phyloP scores from a whole-genome alignment of 2,888 invertebrate genomes.

The Periphyllus acericola region DNA sequence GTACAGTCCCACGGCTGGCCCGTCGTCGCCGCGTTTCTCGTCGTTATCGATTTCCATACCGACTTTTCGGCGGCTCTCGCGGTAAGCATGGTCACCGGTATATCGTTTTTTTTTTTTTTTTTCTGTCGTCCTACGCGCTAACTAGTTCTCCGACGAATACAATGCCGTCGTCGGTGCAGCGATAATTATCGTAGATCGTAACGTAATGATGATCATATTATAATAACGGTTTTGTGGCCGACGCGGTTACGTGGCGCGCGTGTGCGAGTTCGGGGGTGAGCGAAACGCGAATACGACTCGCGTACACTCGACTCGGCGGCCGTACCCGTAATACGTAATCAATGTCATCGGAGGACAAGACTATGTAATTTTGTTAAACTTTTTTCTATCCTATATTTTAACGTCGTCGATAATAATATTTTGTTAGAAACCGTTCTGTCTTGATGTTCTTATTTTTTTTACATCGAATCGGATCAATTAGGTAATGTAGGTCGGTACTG shows the following conservation, averaged over 20 bases:
- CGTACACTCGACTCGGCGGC: not conserved
- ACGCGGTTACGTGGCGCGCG: not conserved
- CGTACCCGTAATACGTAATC: not conserved
- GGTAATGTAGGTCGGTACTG: not conserved
- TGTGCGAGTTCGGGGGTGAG: not conserved
- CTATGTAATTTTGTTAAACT: not conserved
- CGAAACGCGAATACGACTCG: not conserved
- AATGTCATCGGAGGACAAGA: not conserved
- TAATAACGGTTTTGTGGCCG: no score
- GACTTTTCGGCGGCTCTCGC: not conserved
- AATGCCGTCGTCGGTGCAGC: not conserved
- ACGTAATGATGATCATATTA: no score
- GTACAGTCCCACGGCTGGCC: not conserved
- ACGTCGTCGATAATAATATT: not conserved
- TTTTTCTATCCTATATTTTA: not conserved
- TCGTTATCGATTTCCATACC: conserved; percentile 9
- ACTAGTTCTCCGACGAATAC: not conserved
- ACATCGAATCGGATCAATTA: not conserved
- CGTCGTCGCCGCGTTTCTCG: not conserved
- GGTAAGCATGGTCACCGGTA: not conserved
- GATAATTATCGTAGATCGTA: not conserved
- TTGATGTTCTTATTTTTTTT: not conserved
- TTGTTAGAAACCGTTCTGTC: not conserved
- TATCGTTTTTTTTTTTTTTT: not conserved
- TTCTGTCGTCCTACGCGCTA: not conserved